Conservation (phyloP, 2,888 invertebrate genomes). For the Drosophila pseudotalamancana region DNA sequence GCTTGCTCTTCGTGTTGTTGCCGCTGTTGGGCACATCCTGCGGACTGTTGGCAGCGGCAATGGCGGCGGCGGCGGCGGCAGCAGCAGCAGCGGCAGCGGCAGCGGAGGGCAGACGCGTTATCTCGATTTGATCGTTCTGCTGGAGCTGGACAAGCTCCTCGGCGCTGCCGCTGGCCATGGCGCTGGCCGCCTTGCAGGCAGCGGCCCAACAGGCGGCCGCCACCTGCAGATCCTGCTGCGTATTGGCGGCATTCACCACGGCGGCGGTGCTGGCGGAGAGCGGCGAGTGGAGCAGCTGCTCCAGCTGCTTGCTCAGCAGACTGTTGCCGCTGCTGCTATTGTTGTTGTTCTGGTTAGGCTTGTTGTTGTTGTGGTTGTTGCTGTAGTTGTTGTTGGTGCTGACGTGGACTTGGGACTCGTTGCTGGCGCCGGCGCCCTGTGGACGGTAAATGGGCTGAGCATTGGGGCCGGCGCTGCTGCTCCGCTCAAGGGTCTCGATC, state of each 20-base stretch:
- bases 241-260: conserved; percentile 74
- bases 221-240: conserved; percentile 76
- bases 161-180: conserved; percentile 52
- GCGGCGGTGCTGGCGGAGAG: conserved; percentile 69
- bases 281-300: conserved; percentile 68
- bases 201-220: conserved; percentile 79
- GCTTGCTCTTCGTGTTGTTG: conserved; percentile 85
- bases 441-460: conserved; percentile 82
- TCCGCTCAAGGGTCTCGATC: conserved; percentile 86
- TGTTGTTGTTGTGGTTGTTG: conserved; percentile 46
- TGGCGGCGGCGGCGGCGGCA: conserved; percentile 32
- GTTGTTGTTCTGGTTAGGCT: conserved; percentile 38
- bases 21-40: conserved; percentile 5
- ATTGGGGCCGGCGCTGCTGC: conserved; percentile 38
- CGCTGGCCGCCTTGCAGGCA: conserved; percentile 74
- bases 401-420: conserved; percentile 61
- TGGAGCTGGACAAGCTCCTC: conserved; percentile 79
- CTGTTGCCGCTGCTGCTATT: conserved; percentile 42
- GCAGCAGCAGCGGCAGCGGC: neutral
- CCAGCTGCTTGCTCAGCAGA: conserved; percentile 65
- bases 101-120: conserved; percentile 76
- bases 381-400: conserved; percentile 38
- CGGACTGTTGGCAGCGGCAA: conserved; percentile 3
- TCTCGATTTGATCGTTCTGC: conserved; percentile 83
- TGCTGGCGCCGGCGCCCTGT: conserved; percentile 75